Base-by-base conservation (phyloP, 2,888 invertebrate species). In the Acleris laterana region DNA sequence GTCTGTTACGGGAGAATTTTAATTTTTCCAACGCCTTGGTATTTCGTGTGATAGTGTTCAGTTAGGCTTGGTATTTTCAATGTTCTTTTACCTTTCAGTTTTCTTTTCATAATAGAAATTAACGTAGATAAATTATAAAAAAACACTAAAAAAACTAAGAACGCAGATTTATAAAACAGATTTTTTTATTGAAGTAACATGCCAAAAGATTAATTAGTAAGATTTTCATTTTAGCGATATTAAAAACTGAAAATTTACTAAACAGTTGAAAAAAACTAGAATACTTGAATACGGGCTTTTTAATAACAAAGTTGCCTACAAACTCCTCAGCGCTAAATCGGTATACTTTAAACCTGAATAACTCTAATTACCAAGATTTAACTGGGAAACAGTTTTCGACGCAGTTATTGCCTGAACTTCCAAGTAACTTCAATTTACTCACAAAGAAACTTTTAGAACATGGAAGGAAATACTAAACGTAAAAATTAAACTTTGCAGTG, bases 291-390 rank as follows among this genome's bases (percentile, higher is more conserved):
- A 46, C 51, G 20, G n/a, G 38, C 38, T 60, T 63, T 63, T 63
- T 56, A 63, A 57, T 56, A 56, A 28, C 42, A 56, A 44, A 63
- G 48, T 50, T 38, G 42, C 49, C 16, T 19, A 53, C 38, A 62
- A 62, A 62, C 63, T 57, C 28, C n/a, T 46, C 58, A 48, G 55
- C 56, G 49, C 49, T 48, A 62, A 67, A 55, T 63, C 59, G 55
- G 44, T 63, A 69, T 66, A 71, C 69, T 66, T 69, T 63, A 68
- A 63, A 59, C 52, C 66, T 50, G 67, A 66, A 69, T 69, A 70
- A 69, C 71, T 68, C 69, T 76, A 75, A 76, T 76, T 76, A 72
- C 72, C 70, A 61, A 49, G 71, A 69, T 69, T 70, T 68, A 72
- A 70, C 70, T 58, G 69, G 64, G 59, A 74, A 74, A 71, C 72